Evolutionary conservation across 2,113 vertebrate species (phyloP).

Genomic region (Peromyscus maniculatus): DNA sequence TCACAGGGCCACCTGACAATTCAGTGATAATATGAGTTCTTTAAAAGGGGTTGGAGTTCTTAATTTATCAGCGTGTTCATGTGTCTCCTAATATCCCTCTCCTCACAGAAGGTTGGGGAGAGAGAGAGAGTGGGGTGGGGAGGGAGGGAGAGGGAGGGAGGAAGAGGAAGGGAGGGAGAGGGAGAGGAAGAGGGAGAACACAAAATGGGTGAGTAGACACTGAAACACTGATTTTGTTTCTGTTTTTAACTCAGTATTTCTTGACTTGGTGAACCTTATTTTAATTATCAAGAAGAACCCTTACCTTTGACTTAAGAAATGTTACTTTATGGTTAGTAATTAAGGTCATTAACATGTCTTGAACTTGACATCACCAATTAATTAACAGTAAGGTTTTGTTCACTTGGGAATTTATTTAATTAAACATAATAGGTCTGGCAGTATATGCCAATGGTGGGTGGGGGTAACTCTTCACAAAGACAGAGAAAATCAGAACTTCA

Average conservation of each 20-base stretch:
- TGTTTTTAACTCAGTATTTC: neutral
- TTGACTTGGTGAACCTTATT: slow-evolving; percentile 6
- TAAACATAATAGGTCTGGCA: slow-evolving; percentile 46
- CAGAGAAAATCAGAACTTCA: neutral
- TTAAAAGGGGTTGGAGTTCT: accelerated
- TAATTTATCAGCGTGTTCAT: neutral
- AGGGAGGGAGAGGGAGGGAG: too few relatives aligned
- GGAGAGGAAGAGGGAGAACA: neutral
- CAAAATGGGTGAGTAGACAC: neutral
- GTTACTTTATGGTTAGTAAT: slow-evolving; percentile 42
- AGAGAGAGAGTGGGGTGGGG: neutral
- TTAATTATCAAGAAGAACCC: slow-evolving; percentile 35
- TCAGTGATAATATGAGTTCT: neutral
- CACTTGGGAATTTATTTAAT: slow-evolving; percentile 63
- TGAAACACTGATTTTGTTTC: neutral
- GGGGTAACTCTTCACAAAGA: slow-evolving; percentile 20
- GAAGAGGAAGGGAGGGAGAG: too few relatives aligned
- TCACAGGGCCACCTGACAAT: neutral
- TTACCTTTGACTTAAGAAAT: slow-evolving; percentile 43
- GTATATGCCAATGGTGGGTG: neutral
- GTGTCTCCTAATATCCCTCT: neutral
- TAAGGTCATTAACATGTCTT: slow-evolving; percentile 61
- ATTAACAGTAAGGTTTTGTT: slow-evolving; percentile 67
- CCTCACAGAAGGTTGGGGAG: neutral
- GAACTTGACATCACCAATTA: slow-evolving; percentile 64